A percentile compares a stretch with the other conserved stretches of the same genome.
phyloP scores from a whole-genome alignment of 2,888 invertebrate species.

The Lycocerus yunnanus region DNA sequence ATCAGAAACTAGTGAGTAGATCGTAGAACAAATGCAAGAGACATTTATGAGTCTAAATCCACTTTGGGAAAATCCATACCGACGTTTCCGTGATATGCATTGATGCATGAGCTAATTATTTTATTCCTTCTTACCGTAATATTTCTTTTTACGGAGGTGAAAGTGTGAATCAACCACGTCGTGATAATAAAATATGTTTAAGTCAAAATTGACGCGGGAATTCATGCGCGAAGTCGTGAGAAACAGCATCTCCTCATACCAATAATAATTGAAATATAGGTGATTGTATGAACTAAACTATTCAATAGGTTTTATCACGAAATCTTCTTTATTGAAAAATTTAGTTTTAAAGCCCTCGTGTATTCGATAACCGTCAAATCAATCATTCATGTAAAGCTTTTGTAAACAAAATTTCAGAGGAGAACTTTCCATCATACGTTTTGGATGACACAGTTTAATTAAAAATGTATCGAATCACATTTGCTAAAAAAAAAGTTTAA shows the following conservation, averaged over 20 bases:
- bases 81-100: not conserved
- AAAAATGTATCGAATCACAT: not conserved
- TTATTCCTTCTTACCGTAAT: not conserved
- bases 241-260: not conserved
- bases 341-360: conserved; percentile 1
- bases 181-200: not conserved
- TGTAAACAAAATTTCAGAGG: not conserved
- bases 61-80: not conserved
- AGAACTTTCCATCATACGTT: not conserved
- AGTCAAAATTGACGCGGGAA: not conserved
- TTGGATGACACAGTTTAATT: conserved; percentile 1
- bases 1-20: not conserved
- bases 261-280: not conserved
- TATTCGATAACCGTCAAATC: conserved; percentile 4
- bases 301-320: not conserved
- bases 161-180: not conserved
- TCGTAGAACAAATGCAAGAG: not conserved
- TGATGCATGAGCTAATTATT: not conserved
- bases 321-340: conserved; percentile 1
- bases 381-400: conserved; percentile 3
- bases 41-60: not conserved
- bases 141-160: not conserved
- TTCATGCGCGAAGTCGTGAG: not conserved
- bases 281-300: not conserved
- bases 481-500: not conserved